phyloP scores from a whole-genome alignment of 2,888 invertebrate species.

The Archips crataeganus region DNA sequence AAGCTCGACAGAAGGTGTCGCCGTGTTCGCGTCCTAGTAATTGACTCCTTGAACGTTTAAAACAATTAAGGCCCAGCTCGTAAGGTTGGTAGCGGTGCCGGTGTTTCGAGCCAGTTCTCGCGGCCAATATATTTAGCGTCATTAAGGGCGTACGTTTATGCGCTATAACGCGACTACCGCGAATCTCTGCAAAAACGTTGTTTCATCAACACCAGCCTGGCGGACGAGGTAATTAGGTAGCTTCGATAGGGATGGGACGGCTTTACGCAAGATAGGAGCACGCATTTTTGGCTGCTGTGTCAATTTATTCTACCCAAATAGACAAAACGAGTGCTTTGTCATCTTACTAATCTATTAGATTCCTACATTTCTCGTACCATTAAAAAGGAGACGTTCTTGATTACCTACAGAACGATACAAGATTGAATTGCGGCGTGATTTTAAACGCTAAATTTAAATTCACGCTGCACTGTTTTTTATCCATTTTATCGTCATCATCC shows the following conservation, averaged over 20 bases:
- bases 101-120: slow-evolving; percentile 50
- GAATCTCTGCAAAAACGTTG: slow-evolving; percentile 71
- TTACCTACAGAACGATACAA: too few species aligned
- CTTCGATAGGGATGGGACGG: slow-evolving; percentile 59
- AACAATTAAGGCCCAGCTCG: slow-evolving; percentile 58
- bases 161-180: slow-evolving; percentile 67
- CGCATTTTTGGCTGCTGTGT: neutral
- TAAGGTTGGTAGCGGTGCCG: slow-evolving; percentile 26
- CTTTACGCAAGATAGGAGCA: slow-evolving; percentile 51
- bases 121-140: slow-evolving; percentile 69
- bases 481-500: too few species aligned
- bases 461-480: too few species aligned
- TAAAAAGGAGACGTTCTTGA: too few species aligned
- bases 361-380: too few species aligned
- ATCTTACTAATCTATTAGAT: too few species aligned
- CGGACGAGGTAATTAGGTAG: slow-evolving; percentile 67
- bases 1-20: slow-evolving; percentile 47
- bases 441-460: too few species aligned
- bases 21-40: slow-evolving; percentile 54
- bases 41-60: slow-evolving; percentile 49
- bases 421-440: too few species aligned
- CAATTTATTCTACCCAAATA: neutral
- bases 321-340: too few species aligned
- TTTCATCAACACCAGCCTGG: slow-evolving; percentile 74
- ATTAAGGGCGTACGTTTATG: slow-evolving; percentile 68